Evolutionary conservation across 2,113 vertebrate genomes (phyloP).

Genomic region (Clarias magur): DNA sequence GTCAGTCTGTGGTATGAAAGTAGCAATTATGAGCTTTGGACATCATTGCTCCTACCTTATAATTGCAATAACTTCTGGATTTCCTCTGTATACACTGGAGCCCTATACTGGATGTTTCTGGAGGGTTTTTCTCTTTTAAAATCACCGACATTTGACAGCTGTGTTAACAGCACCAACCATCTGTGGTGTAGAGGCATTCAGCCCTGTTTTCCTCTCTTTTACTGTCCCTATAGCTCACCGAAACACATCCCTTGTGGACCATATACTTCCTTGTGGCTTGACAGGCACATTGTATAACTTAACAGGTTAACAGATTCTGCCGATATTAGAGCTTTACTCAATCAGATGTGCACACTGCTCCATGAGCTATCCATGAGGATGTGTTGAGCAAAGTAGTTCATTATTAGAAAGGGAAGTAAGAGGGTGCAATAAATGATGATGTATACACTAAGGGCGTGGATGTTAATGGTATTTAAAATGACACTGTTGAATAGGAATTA

Average conservation of each 20-base stretch:
- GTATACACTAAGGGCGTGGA: background rate
- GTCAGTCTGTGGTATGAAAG: slow-evolving; percentile 11
- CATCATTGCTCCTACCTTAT: slow-evolving; percentile 4
- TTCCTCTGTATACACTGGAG: background rate
- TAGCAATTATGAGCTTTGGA: background rate
- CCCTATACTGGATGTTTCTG: slow-evolving; percentile 11
- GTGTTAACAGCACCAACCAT: slow-evolving; percentile 60
- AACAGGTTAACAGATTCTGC: slow-evolving; percentile 24
- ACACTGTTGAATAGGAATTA: background rate
- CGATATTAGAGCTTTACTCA: slow-evolving; percentile 16
- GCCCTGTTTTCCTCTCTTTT: slow-evolving; percentile 39
- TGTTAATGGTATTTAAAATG: background rate
- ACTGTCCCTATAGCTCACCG: background rate
- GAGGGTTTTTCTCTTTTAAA: slow-evolving; percentile 17
- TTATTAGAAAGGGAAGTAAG: slow-evolving; percentile 6
- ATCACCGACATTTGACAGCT: slow-evolving; percentile 59
- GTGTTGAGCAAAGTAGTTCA: background rate
- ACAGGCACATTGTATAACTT: slow-evolving; percentile 7
- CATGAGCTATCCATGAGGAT: background rate
- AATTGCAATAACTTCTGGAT: slow-evolving; percentile 26
- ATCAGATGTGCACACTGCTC: slow-evolving; percentile 29
- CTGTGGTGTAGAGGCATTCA: slow-evolving; percentile 26
- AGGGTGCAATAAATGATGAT: background rate
- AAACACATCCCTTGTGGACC: slow-evolving; percentile 42
- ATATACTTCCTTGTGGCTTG: slow-evolving; percentile 22